These are phyloP conservation scores for Drosophila pruinosa DNA, from an alignment of 1,140 invertebrate genomes.

Conservation along the genomic window DNA sequence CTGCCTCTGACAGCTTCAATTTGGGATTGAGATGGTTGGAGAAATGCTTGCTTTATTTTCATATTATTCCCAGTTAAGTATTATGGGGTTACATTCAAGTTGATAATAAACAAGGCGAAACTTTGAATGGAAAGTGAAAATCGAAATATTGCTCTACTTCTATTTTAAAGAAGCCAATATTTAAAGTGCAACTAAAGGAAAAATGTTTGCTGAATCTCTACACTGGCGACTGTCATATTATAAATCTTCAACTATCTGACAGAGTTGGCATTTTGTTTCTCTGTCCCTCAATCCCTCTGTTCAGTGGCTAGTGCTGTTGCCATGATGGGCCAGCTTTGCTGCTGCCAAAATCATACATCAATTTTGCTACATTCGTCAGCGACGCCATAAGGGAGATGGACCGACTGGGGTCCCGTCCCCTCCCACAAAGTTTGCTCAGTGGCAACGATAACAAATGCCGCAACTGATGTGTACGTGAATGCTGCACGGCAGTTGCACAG, in stretches of 20 bases:
- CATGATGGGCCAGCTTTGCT: conserved; percentile 9
- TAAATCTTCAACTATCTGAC: conserved; percentile 66
- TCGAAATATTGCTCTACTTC: not conserved
- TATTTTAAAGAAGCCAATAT: not conserved
- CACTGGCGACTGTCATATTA: conserved; percentile 25
- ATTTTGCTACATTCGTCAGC: conserved; percentile 74
- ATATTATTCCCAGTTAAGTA: not conserved
- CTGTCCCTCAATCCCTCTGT: not conserved
- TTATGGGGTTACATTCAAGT: not conserved
- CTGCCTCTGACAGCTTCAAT: conserved; percentile 35
- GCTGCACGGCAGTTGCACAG: conserved; percentile 1
- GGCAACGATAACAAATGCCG: conserved; percentile 32
- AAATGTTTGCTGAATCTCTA: conserved; percentile 22
- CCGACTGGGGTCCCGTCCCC: not conserved
- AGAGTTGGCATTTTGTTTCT: conserved; percentile 29
- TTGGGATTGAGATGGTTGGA: not conserved
- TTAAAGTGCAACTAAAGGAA: not conserved
- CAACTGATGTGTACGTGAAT: conserved; percentile 26
- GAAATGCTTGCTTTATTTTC: not conserved
- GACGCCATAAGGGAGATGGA: conserved; percentile 41
- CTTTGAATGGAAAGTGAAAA: not conserved
- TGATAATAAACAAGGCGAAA: not conserved
- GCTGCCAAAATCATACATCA: conserved; percentile 72
- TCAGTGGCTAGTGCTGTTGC: not conserved
- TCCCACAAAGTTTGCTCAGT: not conserved